A percentile compares a stretch with the other conserved stretches of the same genome.
Evolutionary conservation across 2,888 invertebrate genomes (phyloP).

Genomic region (Yponomeuta sedellus): DNA sequence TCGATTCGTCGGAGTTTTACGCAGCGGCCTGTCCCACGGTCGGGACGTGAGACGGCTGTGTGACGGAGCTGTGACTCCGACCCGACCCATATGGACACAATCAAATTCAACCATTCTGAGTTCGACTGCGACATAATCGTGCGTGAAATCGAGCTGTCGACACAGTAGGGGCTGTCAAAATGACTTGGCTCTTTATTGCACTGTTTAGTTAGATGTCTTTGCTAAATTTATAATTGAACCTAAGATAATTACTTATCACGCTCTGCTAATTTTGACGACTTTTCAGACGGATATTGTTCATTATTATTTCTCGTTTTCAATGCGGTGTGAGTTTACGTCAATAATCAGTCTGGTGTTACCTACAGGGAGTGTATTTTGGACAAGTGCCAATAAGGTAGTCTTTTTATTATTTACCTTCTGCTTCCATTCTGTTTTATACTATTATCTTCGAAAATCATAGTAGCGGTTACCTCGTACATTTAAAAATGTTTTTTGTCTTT

Average conservation of each 20-base stretch:
- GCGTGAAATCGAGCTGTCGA: conserved; percentile 55
- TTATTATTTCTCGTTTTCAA: too few species aligned
- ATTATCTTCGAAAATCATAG: too few species aligned
- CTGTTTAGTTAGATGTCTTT: conserved; percentile 13
- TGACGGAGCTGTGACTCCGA: conserved; percentile 28
- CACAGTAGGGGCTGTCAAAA: conserved; percentile 34
- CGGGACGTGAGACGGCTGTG: conserved; percentile 26
- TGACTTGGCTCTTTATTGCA: conserved; percentile 26
- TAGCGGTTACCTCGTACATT: too few species aligned
- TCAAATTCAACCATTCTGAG: conserved; percentile 33
- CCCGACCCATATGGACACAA: conserved; percentile 30
- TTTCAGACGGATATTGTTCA: background rate
- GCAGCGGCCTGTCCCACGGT: conserved; percentile 66
- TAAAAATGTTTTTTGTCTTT: too few species aligned
- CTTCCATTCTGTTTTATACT: too few species aligned
- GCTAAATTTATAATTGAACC: background rate
- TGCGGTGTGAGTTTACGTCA: too few species aligned
- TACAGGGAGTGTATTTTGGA: too few species aligned
- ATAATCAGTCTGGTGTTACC: too few species aligned
- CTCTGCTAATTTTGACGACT: background rate
- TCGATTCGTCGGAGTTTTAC: conserved; percentile 67
- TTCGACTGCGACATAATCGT: conserved; percentile 47
- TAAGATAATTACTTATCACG: background rate
- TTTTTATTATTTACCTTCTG: too few species aligned
- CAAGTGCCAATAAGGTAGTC: too few species aligned